Evolutionary conservation across 2,888 invertebrate species (phyloP), one percentile per base, ranked within the genome.

Genomic region (Malthinus flaveolus): DNA sequence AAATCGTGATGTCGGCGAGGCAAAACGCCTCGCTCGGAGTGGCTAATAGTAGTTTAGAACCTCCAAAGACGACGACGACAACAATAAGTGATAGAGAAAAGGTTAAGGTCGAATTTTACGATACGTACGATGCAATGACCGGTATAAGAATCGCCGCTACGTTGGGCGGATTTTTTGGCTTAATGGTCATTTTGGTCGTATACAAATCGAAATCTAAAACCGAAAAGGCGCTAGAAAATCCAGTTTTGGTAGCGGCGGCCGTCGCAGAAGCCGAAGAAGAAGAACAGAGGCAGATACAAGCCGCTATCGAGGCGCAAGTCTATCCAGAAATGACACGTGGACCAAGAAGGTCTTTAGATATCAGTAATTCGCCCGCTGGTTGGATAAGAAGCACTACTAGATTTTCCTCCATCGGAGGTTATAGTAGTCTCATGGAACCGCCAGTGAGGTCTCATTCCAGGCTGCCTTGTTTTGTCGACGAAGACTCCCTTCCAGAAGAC

Each of bases 61-160:
- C 68, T 47, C 63, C 71, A 58, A n/a, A n/a, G n/a, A 63, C 64
- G 23, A 59, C 66, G 49, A 69, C 70, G 37, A 34, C 62, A 8
- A 59, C 56, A 54, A 66, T 54, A 55, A 64, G 56, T 53, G 51
- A 54, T 39, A 56, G 59, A 54, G 88, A 90, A 75, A 85, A 87
- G 72, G 84, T 87, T 71, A 88, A 89, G 73, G 84, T 87, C 71
- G 90, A 91, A 76, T 94, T 91, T 81, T 93, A 92, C 83, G 88
- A 89, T 71, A 91, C 93, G 34, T 95, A 95, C 81, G 93, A 95
- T 83, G 91, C 91, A 78, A 94, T 93, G 93, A 95, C 94, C 71
- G 95, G 95, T 66, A 87, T 95, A 65, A 86, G 94, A 66, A 95
- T 95, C 79, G 95, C 95, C 69, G 91, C 91, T 68, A 95, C 95